These are phyloP conservation scores for Pogonognathellus flavescens DNA, from an alignment of 1,140 invertebrate genomes.

Conservation along the genomic window DNA sequence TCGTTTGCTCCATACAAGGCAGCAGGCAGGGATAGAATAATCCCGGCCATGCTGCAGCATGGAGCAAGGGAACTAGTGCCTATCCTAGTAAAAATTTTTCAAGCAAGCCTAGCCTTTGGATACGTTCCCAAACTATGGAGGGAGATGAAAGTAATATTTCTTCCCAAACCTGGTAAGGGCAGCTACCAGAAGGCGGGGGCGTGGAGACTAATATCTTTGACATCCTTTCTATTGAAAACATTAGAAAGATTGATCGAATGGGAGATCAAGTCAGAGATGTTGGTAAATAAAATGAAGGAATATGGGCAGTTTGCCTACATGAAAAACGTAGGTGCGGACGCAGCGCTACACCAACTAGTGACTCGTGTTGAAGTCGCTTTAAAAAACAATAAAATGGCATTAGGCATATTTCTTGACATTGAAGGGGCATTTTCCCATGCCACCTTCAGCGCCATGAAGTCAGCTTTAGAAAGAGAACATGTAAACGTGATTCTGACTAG, in stretches of 20 bases:
- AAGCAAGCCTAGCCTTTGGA: background rate
- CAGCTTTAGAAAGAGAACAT: background rate
- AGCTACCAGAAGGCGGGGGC: background rate
- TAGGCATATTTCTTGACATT: constrained; percentile 53
- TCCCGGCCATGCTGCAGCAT: constrained; percentile 33
- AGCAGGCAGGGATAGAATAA: constrained; percentile 45
- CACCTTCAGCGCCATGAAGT: background rate
- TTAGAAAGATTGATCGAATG: no score
- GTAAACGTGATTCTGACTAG: background rate
- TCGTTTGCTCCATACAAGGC: constrained; percentile 51
- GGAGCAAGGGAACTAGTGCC: background rate
- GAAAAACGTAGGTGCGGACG: constrained; percentile 48
- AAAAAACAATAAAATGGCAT: background rate
- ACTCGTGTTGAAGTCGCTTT: constrained; percentile 42
- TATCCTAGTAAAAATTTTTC: background rate
- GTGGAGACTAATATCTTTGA: no score
- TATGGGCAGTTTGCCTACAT: constrained; percentile 58
- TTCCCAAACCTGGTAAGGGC: constrained; percentile 59
- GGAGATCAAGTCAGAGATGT: no score
- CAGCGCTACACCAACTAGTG: constrained; percentile 54
- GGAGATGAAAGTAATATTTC: constrained; percentile 50
- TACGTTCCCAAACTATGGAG: constrained; percentile 42
- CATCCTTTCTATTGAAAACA: no score
- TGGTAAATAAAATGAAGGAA: constrained; percentile 18
- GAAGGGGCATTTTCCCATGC: constrained; percentile 56